phyloP scores from a whole-genome alignment of 2,797 vertebrate species.

The Echeneis naucrates region DNA sequence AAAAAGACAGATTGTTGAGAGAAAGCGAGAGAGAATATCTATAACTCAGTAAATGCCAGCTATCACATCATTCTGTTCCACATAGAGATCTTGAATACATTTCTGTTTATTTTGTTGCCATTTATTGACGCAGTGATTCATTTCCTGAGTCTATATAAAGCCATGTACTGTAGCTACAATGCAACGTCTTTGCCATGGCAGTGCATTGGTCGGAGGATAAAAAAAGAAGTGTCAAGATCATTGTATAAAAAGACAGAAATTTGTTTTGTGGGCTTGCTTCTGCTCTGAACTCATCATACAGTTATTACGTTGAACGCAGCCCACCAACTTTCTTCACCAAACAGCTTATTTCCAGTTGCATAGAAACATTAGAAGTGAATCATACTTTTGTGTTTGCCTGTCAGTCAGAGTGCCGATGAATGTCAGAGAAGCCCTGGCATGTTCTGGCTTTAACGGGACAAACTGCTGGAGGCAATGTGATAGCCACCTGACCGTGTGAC shows the following conservation, averaged over 20 bases:
- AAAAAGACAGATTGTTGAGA: slow-evolving; percentile 40
- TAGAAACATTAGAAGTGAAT: slow-evolving; percentile 56
- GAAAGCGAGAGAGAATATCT: slow-evolving; percentile 48
- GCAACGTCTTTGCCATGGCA: slow-evolving; percentile 44
- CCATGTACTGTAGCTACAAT: slow-evolving; percentile 54
- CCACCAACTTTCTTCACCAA: slow-evolving; percentile 67
- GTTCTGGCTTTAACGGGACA: background rate
- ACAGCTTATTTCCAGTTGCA: slow-evolving; percentile 48
- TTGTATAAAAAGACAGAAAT: slow-evolving; percentile 49
- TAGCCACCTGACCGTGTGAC: background rate
- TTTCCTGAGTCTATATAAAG: slow-evolving; percentile 78
- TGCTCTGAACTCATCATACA: slow-evolving; percentile 49
- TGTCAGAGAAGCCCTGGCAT: slow-evolving; percentile 47
- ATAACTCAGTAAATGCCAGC: slow-evolving; percentile 63
- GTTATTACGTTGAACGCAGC: slow-evolving; percentile 52
- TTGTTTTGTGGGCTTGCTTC: slow-evolving; percentile 51
- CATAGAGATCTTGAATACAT: slow-evolving; percentile 64
- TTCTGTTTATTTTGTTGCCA: slow-evolving; percentile 67
- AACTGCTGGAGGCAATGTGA: background rate
- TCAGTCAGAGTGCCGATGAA: slow-evolving; percentile 57
- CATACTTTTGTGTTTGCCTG: slow-evolving; percentile 57
- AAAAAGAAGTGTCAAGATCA: slow-evolving; percentile 29
- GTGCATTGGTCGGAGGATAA: slow-evolving; percentile 41
- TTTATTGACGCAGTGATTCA: slow-evolving; percentile 74
- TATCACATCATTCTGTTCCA: slow-evolving; percentile 55